Evolutionary conservation across 2,113 vertebrate genomes (phyloP).

Genomic region (Cyrtonyx montezumae): DNA sequence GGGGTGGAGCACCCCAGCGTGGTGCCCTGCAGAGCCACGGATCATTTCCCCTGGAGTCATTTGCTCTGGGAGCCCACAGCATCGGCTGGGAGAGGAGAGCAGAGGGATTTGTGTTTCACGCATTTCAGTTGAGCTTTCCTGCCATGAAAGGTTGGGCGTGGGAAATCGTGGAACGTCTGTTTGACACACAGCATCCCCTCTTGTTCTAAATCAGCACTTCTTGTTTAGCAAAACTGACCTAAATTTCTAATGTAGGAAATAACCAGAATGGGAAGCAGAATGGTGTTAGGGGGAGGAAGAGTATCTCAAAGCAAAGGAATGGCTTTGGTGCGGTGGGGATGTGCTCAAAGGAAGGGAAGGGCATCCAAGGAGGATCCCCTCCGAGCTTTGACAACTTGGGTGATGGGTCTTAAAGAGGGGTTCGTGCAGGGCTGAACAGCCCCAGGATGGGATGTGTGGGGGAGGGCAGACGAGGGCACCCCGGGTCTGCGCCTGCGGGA

Average conservation of each 20-base stretch:
- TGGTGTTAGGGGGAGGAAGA: background rate
- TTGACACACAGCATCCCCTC: background rate
- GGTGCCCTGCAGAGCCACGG: background rate
- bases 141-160: background rate
- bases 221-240: background rate
- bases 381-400: background rate
- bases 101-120: background rate
- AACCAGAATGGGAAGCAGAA: background rate
- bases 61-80: background rate
- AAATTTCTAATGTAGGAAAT: background rate
- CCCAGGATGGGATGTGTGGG: rapidly evolving
- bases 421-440: background rate
- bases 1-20: background rate
- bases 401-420: background rate
- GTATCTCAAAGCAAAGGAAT: background rate
- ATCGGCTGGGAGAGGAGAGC: background rate
- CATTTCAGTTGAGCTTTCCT: background rate
- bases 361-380: background rate
- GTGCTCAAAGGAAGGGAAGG: background rate
- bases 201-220: background rate
- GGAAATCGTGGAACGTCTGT: background rate
- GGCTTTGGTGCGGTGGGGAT: background rate
- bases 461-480: background rate
- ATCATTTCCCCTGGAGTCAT: background rate
- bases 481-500: rapidly evolving